A percentile compares a stretch with the other conserved stretches of the same genome.
Conservation (phyloP, 1,140 invertebrate genomes). For the Panonychus citri region DNA sequence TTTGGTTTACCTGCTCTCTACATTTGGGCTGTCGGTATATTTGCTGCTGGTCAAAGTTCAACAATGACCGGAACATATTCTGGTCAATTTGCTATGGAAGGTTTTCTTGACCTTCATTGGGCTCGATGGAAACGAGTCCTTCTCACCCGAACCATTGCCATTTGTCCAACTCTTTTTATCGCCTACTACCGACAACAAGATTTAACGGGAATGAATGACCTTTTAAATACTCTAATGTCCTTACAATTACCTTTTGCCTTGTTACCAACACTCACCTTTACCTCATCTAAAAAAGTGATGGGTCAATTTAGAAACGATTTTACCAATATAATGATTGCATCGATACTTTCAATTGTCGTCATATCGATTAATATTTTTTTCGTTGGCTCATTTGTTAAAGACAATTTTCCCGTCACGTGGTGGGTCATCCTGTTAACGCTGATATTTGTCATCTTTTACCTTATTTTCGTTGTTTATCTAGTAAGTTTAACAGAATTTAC, state of each 20-base stretch:
- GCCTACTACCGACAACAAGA: slow-evolving; percentile 13
- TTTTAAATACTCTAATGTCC: slow-evolving; percentile 9
- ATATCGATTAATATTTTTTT: slow-evolving; percentile 11
- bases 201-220: slow-evolving; percentile 10
- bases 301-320: slow-evolving; percentile 6
- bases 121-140: slow-evolving; percentile 24
- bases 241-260: slow-evolving; percentile 10
- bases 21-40: slow-evolving; percentile 33
- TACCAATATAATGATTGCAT: slow-evolving; percentile 1
- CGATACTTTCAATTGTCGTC: slow-evolving; percentile 7
- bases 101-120: slow-evolving; percentile 25
- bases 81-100: slow-evolving; percentile 17
- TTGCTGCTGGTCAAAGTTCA: slow-evolving; percentile 32
- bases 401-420: neutral
- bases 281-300: slow-evolving; percentile 8
- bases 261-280: slow-evolving; percentile 7
- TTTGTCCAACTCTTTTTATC: slow-evolving; percentile 22
- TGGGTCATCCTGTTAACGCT: neutral
- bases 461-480: slow-evolving; percentile 10
- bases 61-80: slow-evolving; percentile 34
- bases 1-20: slow-evolving; percentile 21
- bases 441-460: slow-evolving; percentile 7
- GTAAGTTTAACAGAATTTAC: slow-evolving; percentile 4
- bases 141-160: slow-evolving; percentile 21
- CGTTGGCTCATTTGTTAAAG: slow-evolving; percentile 5